Base-by-base conservation (phyloP, 2,113 vertebrate species). In the Sigmodon hispidus region DNA sequence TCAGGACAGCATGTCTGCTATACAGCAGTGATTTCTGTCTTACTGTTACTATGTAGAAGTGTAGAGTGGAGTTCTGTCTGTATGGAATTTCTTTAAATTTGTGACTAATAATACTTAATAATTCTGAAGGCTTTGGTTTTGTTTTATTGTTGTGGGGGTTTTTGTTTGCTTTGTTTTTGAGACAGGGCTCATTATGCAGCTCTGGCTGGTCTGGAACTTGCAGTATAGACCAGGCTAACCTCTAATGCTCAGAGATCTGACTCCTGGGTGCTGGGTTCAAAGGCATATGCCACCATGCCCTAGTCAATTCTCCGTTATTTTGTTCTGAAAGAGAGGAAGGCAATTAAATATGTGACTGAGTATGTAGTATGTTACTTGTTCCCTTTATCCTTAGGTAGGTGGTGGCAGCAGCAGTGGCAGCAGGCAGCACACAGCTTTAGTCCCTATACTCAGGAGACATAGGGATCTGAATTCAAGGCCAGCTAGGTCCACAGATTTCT, bases 1-100 rank as follows among this genome's bases (percentile, higher is more conserved):
- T 89, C 85, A 91, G 48, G 77, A 45, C 63, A 75, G 31, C 26
- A 26, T 86, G 34, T 88, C 77, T 91, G n/a, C 75, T 89, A 12
- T 86, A 24, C 1, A 36, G n/a, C n/a, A 95, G 36, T 65, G 19
- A 36, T 85, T 91, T 61, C 76, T 63, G 17, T 81, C 69, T 90
- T 40, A 24, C 34, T 94, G 63, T 95, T 45, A 36, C 45, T 93
- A n/a, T 86, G 9, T 70, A 22, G 73, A 65, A 89, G 36, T 22
- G 7, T 40, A 3, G 48, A 83, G 50, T 57, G n/a, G 50, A 79
- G 31, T 79, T 70, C 40, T 92, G 13, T 88, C 59, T 94, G 6
- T 87, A 76, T 40, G 89, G 26, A 16, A 67, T 85, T 87, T 80
- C 89, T 87, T 50, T 4, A 13, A 43, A 89, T 94, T 83, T 89